Percentiles rank a stretch among this genome's conserved stretches.
Conservation (phyloP, 2,113 vertebrate genomes). For the Tympanuchus pallidicinctus region DNA sequence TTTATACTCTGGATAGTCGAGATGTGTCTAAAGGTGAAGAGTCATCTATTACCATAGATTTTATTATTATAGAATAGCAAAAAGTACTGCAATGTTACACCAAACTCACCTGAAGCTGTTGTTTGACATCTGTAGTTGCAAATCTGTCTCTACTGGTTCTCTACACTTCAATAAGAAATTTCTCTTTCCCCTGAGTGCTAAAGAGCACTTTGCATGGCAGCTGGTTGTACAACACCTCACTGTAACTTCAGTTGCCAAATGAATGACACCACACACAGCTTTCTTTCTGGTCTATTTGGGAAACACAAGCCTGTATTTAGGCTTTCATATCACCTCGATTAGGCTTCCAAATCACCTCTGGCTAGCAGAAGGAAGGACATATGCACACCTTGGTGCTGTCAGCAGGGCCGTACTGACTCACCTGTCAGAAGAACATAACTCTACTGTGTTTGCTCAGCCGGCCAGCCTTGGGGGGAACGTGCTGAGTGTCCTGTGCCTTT, state of each 20-base stretch:
- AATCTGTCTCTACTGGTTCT: background rate
- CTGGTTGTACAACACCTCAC: background rate
- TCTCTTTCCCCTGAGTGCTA: background rate
- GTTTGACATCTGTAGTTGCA: background rate
- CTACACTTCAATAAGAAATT: background rate
- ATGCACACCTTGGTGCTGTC: background rate
- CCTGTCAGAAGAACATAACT: slow-evolving; percentile 28
- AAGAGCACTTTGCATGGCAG: background rate
- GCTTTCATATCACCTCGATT: background rate
- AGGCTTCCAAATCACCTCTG: background rate
- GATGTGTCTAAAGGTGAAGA: background rate
- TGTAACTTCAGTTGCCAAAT: background rate
- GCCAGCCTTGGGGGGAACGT: background rate
- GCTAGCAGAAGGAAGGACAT: slow-evolving; percentile 10
- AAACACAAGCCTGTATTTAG: background rate
- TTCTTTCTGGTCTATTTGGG: slow-evolving; percentile 23
- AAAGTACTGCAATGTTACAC: background rate
- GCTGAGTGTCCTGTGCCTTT: background rate
- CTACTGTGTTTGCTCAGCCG: background rate
- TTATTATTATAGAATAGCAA: background rate
- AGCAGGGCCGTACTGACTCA: background rate
- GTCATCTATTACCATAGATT: background rate
- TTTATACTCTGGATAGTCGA: background rate
- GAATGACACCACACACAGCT: background rate
- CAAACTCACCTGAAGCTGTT: background rate